Evolutionary conservation across 1,140 invertebrate species (phyloP), one percentile per base, ranked within the genome.

Genomic region (Brachionus rubens): DNA sequence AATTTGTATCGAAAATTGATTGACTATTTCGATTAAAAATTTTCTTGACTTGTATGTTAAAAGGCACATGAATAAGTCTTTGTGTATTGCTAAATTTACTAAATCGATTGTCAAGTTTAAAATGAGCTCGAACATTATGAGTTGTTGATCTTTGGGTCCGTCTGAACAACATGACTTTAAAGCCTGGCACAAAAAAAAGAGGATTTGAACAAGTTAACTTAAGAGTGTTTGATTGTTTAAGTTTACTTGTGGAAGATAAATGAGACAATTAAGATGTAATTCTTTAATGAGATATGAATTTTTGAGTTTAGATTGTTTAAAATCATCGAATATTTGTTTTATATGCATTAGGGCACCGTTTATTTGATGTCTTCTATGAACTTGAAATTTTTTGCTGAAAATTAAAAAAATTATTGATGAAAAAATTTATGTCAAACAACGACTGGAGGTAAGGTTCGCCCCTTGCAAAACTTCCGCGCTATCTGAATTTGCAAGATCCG

Each of bases 321-420:
- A 72, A 7, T 72, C 68, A 19, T 72, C 68, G 30, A 72, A 72
- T 0, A 72, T 48, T 36, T 54, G 46, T 24, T 54, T 48, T 33
- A 72, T 72, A 40, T 72, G 68, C 68, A 72, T 72, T 12, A 72
- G 30, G 21, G 68, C 68, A 26, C 68, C 68, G 24, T 50, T 72
- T 48, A 72, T 72, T 50, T 72, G 68, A 24, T 72, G 68, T 12
- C 36, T 72, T 36, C 68, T 48, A 46, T 72, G 68, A 3, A 24
- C 21, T 54, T 72, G 68, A 12, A 50, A 72, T 19, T 72, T 54
- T 33, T 52, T 72, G 14, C 68, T 72, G 10, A 26, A 14, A 12
- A 52, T 3, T 10, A 52, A 6, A 52, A 52, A 52, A 52, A 52
- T 7, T 24, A 21, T n/a, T n/a, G 7, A n/a, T 48, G 7, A 48